These are phyloP conservation scores for Aphelinus certus DNA, from an alignment of 1,140 invertebrate genomes.

Conservation along the genomic window DNA sequence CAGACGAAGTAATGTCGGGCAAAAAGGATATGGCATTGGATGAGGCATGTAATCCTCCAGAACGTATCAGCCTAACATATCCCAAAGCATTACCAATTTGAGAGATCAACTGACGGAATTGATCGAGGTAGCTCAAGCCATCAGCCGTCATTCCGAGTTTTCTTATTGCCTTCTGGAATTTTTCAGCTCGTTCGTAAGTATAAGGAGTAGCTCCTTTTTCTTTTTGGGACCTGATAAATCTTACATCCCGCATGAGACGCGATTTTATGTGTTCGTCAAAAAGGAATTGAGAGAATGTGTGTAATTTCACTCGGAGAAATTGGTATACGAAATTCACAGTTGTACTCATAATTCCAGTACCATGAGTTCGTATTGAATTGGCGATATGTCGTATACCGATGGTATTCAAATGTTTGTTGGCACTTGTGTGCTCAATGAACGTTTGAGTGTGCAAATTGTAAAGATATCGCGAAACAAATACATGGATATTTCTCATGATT, in stretches of 20 bases:
- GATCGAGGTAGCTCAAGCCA: slow-evolving; percentile 89
- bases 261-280: slow-evolving; percentile 99
- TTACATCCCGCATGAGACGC: slow-evolving; percentile 88
- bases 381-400: slow-evolving; percentile 96
- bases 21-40: slow-evolving; percentile 91
- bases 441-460: slow-evolving; percentile 99
- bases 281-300: slow-evolving; percentile 96
- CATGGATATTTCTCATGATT: slow-evolving; percentile 96
- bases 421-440: slow-evolving; percentile 91
- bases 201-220: slow-evolving; percentile 65
- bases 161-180: slow-evolving; percentile 92
- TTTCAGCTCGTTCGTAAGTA: slow-evolving; percentile 91
- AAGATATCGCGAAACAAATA: slow-evolving; percentile 92
- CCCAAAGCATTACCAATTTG: slow-evolving; percentile 98
- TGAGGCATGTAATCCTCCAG: slow-evolving; percentile 92
- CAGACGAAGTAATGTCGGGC: slow-evolving; percentile 81
- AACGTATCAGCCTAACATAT: slow-evolving; percentile 93
- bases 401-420: slow-evolving; percentile 95
- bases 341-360: slow-evolving; percentile 97
- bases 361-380: slow-evolving; percentile 97
- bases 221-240: slow-evolving; percentile 67
- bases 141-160: slow-evolving; percentile 87
- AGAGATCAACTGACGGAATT: slow-evolving; percentile 91
- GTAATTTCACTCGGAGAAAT: slow-evolving; percentile 93
- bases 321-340: slow-evolving; percentile 98